phyloP scores from a whole-genome alignment of 2,797 vertebrate species.

The Octomys mimax region DNA sequence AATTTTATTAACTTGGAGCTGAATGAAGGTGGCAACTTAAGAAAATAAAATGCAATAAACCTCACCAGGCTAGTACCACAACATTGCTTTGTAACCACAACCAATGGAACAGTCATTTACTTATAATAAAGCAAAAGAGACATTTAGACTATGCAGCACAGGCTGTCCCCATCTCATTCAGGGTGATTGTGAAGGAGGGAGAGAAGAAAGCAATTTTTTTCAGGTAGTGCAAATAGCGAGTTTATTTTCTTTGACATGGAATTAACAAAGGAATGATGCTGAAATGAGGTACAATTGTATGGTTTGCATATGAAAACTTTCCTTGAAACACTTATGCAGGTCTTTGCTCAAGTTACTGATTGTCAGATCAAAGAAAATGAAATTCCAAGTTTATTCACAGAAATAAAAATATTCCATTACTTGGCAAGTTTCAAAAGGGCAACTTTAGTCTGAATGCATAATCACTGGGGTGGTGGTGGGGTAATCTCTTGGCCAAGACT shows the following conservation, averaged over 20 bases:
- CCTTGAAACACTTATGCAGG: conserved; percentile 52
- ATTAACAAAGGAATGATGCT: conserved; percentile 81
- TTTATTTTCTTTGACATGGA: conserved; percentile 81
- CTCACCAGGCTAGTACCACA: conserved; percentile 80
- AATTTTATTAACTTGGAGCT: conserved; percentile 88
- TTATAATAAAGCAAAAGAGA: conserved; percentile 84
- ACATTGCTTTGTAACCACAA: conserved; percentile 83
- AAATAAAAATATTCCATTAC: conserved; percentile 69
- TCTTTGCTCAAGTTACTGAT: conserved; percentile 65
- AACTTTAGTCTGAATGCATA: conserved; percentile 64
- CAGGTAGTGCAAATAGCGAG: conserved; percentile 76
- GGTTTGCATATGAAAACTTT: conserved; percentile 57
- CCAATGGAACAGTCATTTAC: conserved; percentile 71
- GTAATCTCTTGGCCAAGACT: neutral
- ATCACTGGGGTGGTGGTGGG: neutral
- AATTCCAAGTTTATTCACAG: conserved; percentile 49
- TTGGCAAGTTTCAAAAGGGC: conserved; percentile 69
- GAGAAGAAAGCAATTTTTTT: conserved; percentile 65
- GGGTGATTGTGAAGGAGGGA: conserved; percentile 58
- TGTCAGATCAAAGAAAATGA: conserved; percentile 61
- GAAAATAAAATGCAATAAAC: conserved; percentile 86
- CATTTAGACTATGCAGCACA: neutral
- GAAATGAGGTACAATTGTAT: conserved; percentile 66
- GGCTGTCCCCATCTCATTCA: conserved; percentile 19
- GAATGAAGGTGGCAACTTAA: conserved; percentile 85